Evolutionary conservation across 1,140 invertebrate genomes (phyloP).

Genomic region (Proctacanthus coquilletti): DNA sequence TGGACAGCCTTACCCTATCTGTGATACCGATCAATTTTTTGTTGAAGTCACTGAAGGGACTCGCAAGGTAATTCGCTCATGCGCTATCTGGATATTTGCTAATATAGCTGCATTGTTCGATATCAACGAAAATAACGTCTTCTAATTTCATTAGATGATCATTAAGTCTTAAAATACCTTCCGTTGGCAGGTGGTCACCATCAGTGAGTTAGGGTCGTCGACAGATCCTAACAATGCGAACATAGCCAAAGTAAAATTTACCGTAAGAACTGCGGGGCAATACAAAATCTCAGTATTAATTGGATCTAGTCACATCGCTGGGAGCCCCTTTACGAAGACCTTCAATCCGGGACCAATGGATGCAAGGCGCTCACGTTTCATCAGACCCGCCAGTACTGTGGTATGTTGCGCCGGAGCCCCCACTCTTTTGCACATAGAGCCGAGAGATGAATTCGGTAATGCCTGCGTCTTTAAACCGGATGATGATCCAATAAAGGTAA

Average conservation of each 20-base stretch:
- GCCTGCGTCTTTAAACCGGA: conserved; percentile 47
- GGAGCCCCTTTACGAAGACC: conserved; percentile 43
- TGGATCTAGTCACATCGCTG: conserved; percentile 39
- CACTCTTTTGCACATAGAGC: conserved; percentile 71
- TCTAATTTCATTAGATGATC: neutral
- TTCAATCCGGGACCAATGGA: conserved; percentile 59
- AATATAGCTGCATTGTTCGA: conserved; percentile 1
- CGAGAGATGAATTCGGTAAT: conserved; percentile 79
- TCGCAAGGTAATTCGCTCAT: conserved; percentile 54
- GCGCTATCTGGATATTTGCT: conserved; percentile 3
- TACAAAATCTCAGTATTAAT: conserved; percentile 77
- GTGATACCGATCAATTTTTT: conserved; percentile 74
- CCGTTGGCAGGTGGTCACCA: conserved; percentile 40
- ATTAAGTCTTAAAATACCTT: conserved; percentile 1
- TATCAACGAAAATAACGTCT: too few relatives aligned
- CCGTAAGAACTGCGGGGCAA: conserved; percentile 72
- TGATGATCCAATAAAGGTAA: conserved; percentile 42
- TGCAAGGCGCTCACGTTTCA: conserved; percentile 68
- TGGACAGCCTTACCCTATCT: conserved; percentile 81
- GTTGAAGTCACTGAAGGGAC: conserved; percentile 73
- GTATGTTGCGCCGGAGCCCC: conserved; percentile 62
- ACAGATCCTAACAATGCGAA: conserved; percentile 68
- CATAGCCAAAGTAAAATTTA: conserved; percentile 76
- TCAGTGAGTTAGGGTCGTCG: conserved; percentile 74
- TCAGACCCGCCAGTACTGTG: conserved; percentile 73